Base-by-base conservation (phyloP, 2,888 invertebrate species). In the Cataglyphis albicans region DNA sequence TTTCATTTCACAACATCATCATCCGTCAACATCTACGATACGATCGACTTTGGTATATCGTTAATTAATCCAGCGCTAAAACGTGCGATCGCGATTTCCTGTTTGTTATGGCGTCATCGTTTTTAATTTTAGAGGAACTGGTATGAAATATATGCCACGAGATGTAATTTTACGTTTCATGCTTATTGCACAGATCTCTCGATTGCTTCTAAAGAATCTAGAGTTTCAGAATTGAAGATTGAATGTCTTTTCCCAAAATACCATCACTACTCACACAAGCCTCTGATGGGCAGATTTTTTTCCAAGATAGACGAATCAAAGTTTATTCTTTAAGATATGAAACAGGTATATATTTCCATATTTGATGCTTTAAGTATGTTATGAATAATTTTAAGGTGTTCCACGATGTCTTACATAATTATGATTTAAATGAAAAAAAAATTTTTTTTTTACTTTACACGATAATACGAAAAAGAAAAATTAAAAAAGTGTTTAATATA, bases 11-110 rank as follows among this genome's bases (percentile, higher is more conserved):
- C 68, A 75, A 52, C 35, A 76, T 76, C 76, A 76, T 65, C 55
- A 41, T 68, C 76, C 65, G 75, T 48, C 63, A 63, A 75, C 48
- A 65, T 52, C 65, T 15, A 38, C 55, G 76, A 76, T 68, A 76
- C 41, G 29, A 76, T 76, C 76, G 48, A 52, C 75, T 75, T 64
- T 3, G 38, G 38, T 67, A n/a, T 52, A 76, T 67, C 55, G 41
- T 68, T 68, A 76, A 68, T 76, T 76, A 41, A 76, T 67, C 68
- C 76, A 55, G 21, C 41, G 55, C 55, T 68, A 68, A 32, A 52
- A 67, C 55, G 6, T 48, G 32, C 41, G 55, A 55, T 41, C 38
- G 29, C 55, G 29, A 41, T 76, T 76, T 76, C 76, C 68, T 68
- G 55, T 76, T 76, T 76, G 38, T 76, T 67, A 55, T 38, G 55